Evolutionary conservation across 2,113 vertebrate genomes (phyloP), one percentile per base, ranked within the genome.

Genomic region (Miniopterus natalensis): DNA sequence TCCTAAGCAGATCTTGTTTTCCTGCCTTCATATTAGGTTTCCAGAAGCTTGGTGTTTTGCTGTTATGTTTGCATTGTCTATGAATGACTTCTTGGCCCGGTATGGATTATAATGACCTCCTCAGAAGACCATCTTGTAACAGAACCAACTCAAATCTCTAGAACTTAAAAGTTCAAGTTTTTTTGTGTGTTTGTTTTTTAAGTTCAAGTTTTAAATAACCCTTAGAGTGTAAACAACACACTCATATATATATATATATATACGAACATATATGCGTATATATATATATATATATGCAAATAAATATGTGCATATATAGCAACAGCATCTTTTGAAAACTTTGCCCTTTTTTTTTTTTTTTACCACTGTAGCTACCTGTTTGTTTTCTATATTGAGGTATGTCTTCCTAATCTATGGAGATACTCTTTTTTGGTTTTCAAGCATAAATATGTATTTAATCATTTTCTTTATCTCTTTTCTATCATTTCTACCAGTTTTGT

Each of bases 351-450:
- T 88, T 36, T 36, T 36, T 36, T 36, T 73, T 77, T 88, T 65
- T 61, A 49, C 8, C 7, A 49, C 6, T 15, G 6, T 84, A 57
- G 29, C n/a, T 73, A 86, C 11, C 53, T 94, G 23, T 77, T 79
- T 77, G 2, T 79, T 80, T 95, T 36, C 45, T 75, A 51, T 74
- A 93, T 88, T 86, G 63, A 83, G 11, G 18, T 77, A 36, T 63
- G 5, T 61, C 31, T 89, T 95, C 89, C 57, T 89, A 63, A 57
- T 47, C n/a, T 83, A 51, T 59, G 14, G n/a, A 77, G 36, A 90
- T 65, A 49, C 2, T 51, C 8, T 88, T 23, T 88, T 90, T 93
- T 79, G 20, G 49, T 68, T 97, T 96, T 79, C 3, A 88, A 84
- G 31, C 20, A 21, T 53, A 96, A 71, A 65, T 68, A 20, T 79